Conservation (phyloP, 2,797 vertebrate species). For the Cynopterus sphinx region DNA sequence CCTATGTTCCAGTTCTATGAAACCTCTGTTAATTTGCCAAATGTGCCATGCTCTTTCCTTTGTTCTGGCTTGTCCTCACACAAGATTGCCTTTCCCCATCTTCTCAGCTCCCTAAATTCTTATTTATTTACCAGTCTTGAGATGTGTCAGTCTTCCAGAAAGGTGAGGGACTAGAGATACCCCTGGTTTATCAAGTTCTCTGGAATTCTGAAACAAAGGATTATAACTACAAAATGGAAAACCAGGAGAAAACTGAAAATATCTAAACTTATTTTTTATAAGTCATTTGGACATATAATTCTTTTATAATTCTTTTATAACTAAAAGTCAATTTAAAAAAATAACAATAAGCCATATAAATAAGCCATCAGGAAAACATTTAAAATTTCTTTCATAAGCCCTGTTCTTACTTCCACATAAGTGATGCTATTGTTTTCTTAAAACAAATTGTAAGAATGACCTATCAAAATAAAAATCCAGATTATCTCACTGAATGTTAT, state of each 20-base stretch:
- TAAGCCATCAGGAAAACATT: slow-evolving; percentile 19
- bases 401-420: not conserved
- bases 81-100: not conserved
- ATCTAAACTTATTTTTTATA: not conserved
- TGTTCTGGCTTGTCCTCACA: not conserved
- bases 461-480: slow-evolving; percentile 12
- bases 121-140: not conserved
- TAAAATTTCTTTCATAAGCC: slow-evolving; percentile 2
- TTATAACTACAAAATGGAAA: not conserved
- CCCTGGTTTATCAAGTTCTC: not conserved
- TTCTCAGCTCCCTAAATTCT: not conserved
- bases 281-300: not conserved
- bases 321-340: slow-evolving; percentile 46
- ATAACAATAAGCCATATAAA: not conserved
- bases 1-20: no score
- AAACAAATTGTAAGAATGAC: slow-evolving; percentile 29
- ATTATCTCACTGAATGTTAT: not conserved
- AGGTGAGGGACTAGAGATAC: not conserved
- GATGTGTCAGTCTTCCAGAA: not conserved
- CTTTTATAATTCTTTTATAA: not conserved
- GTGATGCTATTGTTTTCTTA: slow-evolving; percentile 26
- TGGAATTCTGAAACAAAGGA: not conserved
- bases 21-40: not conserved
- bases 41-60: not conserved
- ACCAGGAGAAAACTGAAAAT: not conserved